Base-by-base conservation (phyloP, 2,113 vertebrate species). In the Camelus dromedarius region DNA sequence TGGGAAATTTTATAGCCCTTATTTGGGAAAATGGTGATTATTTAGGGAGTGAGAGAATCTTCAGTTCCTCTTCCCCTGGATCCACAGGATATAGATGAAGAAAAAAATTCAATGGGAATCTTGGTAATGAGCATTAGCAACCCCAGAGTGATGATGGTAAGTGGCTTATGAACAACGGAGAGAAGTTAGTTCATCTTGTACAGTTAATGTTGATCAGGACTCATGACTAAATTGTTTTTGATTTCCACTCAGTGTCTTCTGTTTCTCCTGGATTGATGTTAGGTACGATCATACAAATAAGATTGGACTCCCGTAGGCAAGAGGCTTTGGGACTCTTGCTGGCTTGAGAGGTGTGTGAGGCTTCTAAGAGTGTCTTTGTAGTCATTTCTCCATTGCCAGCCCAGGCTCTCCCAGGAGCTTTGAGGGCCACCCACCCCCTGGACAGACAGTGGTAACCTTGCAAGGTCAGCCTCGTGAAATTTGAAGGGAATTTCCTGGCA, bases 241-340 rank as follows among this genome's bases (percentile, higher is more conserved):
- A 46, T 86, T 60, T 30, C n/a, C 38, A 56, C 32, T 19, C 19
- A 24, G 32, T 73, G 50, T 91, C 69, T 88, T 73, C 75, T 58
- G 28, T 79, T 85, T 96, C 72, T 92, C 42, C 64, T 91, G 52
- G 66, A 85, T 48, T 66, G 54, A 83, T 94, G 77, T 89, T 81
- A 93, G 93, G 75, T 60, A 66, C 60, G n/a, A 93, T 91, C 64
- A 91, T 85, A 82, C 72, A 97, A 96, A 77, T 77, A 92, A 93
- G 50, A 66, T 32, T 94, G 88, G 48, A 32, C 66, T 93, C 84
- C 79, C 8, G 0, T 64, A 91, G 62, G 91, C 58, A 35, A 92
- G 84, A 94, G 9, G 56, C 62, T 93, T 81, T 86, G 86, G 62
- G 62, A 82, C 73, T 94, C 58, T 92, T 86, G 20, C 38, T 83